Percentiles rank a stretch among this genome's conserved stretches.
These are phyloP conservation scores for Nemotelus pantherinus DNA, from an alignment of 2,888 invertebrate genomes.

Conservation along the genomic window DNA sequence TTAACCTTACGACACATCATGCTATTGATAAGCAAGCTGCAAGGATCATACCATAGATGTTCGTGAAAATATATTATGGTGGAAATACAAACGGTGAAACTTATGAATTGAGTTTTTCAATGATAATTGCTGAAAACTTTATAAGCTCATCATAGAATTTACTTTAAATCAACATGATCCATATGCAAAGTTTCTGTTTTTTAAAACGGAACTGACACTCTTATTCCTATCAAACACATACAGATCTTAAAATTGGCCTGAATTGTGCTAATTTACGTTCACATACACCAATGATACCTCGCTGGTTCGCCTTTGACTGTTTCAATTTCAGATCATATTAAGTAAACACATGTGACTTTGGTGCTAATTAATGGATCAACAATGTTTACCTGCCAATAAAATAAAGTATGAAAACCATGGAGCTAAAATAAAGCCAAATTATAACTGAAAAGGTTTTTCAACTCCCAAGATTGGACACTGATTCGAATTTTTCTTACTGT, in stretches of 20 bases:
- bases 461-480: not conserved
- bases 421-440: not conserved
- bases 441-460: conserved; percentile 14
- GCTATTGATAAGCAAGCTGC: too few relatives aligned
- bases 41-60: too few relatives aligned
- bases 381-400: conserved; percentile 27
- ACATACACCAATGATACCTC: not conserved
- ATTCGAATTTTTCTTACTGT: not conserved
- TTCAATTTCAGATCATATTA: conserved; percentile 10
- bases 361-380: conserved; percentile 25
- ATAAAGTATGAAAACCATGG: not conserved
- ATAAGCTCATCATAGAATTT: too few relatives aligned
- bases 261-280: conserved; percentile 12
- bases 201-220: too few relatives aligned
- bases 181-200: too few relatives aligned
- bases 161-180: too few relatives aligned
- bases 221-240: not conserved
- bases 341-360: not conserved
- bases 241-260: conserved; percentile 19
- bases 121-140: too few relatives aligned
- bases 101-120: too few relatives aligned
- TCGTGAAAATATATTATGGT: too few relatives aligned
- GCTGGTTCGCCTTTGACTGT: conserved; percentile 1
- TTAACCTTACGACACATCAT: too few relatives aligned
- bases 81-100: too few relatives aligned